Percentiles rank a stretch among this genome's conserved stretches.
phyloP scores from a whole-genome alignment of 1,140 invertebrate species.

The Phthorimaea operculella region DNA sequence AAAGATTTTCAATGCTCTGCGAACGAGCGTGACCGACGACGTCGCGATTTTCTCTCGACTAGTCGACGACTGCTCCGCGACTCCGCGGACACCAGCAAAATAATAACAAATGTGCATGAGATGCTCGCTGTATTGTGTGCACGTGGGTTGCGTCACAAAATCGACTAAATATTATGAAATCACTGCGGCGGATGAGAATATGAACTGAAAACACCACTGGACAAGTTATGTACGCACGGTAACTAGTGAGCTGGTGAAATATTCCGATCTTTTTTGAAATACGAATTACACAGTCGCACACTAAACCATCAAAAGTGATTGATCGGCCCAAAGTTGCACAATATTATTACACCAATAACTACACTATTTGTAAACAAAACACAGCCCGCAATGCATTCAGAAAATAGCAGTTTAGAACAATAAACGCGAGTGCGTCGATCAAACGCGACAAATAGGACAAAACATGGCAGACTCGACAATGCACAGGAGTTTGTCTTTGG shows the following conservation, averaged over 20 bases:
- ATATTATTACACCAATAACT: slow-evolving; percentile 48
- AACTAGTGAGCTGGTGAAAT: slow-evolving; percentile 39
- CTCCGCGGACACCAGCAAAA: slow-evolving; percentile 68
- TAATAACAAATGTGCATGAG: slow-evolving; percentile 73
- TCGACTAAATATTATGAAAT: slow-evolving; percentile 29
- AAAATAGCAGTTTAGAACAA: slow-evolving; percentile 56
- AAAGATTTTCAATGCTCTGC: slow-evolving; percentile 41
- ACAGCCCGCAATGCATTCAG: slow-evolving; percentile 60
- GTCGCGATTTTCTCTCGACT: slow-evolving; percentile 50
- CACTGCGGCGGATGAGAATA: slow-evolving; percentile 23
- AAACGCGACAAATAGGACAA: slow-evolving; percentile 69
- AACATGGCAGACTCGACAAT: slow-evolving; percentile 66
- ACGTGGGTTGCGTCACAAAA: slow-evolving; percentile 62
- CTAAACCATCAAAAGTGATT: slow-evolving; percentile 44
- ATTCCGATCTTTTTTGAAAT: slow-evolving; percentile 59
- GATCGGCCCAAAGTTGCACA: slow-evolving; percentile 39
- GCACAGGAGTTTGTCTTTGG: slow-evolving; percentile 59
- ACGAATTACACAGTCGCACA: slow-evolving; percentile 55
- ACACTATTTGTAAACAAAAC: slow-evolving; percentile 66
- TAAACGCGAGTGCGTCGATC: slow-evolving; percentile 63
- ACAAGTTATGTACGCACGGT: slow-evolving; percentile 37
- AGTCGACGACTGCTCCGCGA: slow-evolving; percentile 55
- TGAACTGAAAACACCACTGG: slow-evolving; percentile 34
- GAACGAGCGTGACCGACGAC: slow-evolving; percentile 46
- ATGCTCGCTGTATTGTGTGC: slow-evolving; percentile 63